Conservation (phyloP, 2,888 invertebrate species). For the Pyrgus malvae region DNA sequence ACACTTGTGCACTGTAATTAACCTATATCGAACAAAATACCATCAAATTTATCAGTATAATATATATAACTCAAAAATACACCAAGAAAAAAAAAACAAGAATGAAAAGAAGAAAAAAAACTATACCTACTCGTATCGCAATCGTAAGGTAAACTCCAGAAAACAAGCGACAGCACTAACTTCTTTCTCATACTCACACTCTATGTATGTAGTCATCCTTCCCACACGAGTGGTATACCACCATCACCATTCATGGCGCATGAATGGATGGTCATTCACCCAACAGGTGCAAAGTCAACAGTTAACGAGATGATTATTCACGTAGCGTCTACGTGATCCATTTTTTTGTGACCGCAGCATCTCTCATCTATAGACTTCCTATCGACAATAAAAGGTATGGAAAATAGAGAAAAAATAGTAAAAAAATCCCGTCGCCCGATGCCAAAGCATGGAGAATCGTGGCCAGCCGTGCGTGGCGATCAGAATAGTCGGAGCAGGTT, state of each 20-base stretch:
- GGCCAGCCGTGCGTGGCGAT: constrained; percentile 50
- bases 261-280: constrained; percentile 44
- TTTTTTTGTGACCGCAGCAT: constrained; percentile 25
- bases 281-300: constrained; percentile 58
- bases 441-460: constrained; percentile 53
- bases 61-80: too few species aligned
- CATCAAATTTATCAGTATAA: too few species aligned
- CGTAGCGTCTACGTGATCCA: constrained; percentile 54
- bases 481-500: constrained; percentile 54
- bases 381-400: constrained; percentile 34
- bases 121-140: too few species aligned
- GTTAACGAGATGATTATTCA: constrained; percentile 68
- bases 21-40: too few species aligned
- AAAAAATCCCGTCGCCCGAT: constrained; percentile 40
- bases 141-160: too few species aligned
- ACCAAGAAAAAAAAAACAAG: too few species aligned
- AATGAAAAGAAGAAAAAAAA: too few species aligned
- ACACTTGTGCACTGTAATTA: too few species aligned
- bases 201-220: too few species aligned
- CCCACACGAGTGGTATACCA: background rate
- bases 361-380: constrained; percentile 10
- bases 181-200: too few species aligned
- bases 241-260: constrained; percentile 34
- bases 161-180: too few species aligned
- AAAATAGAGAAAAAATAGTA: constrained; percentile 38